Base-by-base conservation (phyloP, 2,797 vertebrate species). In the Lagorchestes hirsutus region DNA sequence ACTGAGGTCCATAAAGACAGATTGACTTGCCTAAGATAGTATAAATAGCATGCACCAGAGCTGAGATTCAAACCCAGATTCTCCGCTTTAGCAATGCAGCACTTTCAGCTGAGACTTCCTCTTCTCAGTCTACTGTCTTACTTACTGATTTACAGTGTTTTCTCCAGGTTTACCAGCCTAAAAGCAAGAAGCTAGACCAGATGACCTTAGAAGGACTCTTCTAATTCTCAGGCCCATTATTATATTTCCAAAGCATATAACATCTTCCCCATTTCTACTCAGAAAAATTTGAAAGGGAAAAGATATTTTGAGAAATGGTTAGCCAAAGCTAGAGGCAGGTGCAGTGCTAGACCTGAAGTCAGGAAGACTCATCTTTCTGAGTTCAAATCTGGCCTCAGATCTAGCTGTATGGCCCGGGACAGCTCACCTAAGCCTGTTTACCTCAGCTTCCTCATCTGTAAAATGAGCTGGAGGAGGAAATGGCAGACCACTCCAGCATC, bases 221-320 rank as follows among this genome's bases (percentile, higher is more conserved):
- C n/a, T 82, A 46, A 82, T 82, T 82, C n/a, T 82, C 67, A 46
- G 40, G 10, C 0, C 22, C 24, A 82, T 46, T 52, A 67, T 96
- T 97, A 87, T 95, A 90, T 95, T 54, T 90, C 46, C 54, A 92
- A 91, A 92, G 2, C 59, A 56, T 0, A 0, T 96, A 90, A 93
- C 58, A 58, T 92, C 92, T 18, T 97, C 92, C 74, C 55, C 96
- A 95, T 94, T 95, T 67, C 0, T 94, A 94, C 93, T 96, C 67
- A 16, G 87, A 67, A 97, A 98, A 98, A 93, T 31, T 93, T 54
- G 94, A 97, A 95, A 96, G 54, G 55, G 55, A 97, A 95, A 97
- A 98, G 97, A 97, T 97, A 97, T 96, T 98, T 96, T 97, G 87
- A 97, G 93, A 96, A 98, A 87, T 5, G 9, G 59, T 92, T 93